Conservation (phyloP, 2,113 vertebrate species). For the Brachirus orientalis region DNA sequence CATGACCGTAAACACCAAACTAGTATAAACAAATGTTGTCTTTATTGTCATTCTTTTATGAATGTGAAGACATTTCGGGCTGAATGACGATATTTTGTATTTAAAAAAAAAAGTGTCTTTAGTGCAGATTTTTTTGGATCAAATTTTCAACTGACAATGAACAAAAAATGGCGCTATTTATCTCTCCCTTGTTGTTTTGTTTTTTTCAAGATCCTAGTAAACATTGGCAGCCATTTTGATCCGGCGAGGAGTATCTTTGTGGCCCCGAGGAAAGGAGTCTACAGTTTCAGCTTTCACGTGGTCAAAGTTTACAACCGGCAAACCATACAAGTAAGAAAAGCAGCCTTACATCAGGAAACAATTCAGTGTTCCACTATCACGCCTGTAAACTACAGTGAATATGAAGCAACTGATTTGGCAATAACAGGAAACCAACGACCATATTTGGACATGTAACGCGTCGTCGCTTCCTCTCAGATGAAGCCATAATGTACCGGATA, state of each 20-base stretch:
- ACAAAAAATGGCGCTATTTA: no score
- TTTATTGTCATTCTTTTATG: no score
- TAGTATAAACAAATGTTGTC: no score
- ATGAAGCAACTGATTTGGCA: not conserved
- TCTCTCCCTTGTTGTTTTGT: no score
- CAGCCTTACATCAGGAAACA: not conserved
- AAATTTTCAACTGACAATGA: no score
- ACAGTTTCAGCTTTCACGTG: conserved; percentile 90
- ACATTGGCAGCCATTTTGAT: conserved; percentile 87
- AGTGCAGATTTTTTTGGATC: no score
- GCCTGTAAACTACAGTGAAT: not conserved
- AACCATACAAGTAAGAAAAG: conserved; percentile 83
- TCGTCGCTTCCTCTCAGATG: not conserved
- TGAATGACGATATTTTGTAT: no score
- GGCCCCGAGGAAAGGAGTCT: conserved; percentile 88
- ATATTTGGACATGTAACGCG: not conserved
- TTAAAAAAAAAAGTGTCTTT: no score
- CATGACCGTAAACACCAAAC: no score
- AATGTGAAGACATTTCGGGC: no score
- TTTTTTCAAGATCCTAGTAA: conserved; percentile 84
- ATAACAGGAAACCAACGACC: not conserved
- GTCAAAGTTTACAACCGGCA: conserved; percentile 92
- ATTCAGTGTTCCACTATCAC: no score
- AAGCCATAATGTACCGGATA: no score
- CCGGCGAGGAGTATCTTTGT: conserved; percentile 85